These are phyloP conservation scores for Lepidurus apus DNA, from an alignment of 1,140 invertebrate genomes.

Conservation along the genomic window DNA sequence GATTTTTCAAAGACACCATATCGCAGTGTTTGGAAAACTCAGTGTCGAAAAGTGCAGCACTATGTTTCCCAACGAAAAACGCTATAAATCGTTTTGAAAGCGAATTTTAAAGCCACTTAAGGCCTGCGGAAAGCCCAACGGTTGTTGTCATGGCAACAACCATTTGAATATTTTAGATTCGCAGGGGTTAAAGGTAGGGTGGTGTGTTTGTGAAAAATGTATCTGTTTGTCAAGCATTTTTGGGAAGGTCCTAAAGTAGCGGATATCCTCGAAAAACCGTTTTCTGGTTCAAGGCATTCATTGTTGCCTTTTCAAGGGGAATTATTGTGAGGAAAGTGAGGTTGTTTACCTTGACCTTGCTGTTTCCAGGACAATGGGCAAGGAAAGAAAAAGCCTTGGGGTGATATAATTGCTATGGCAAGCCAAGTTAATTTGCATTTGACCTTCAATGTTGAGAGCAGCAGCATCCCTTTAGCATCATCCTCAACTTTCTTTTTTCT, in stretches of 20 bases:
- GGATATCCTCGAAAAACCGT: too few relatives aligned
- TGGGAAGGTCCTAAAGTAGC: too few relatives aligned
- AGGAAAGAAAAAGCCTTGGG: neutral
- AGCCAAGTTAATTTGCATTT: constrained; percentile 18
- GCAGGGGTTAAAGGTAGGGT: too few relatives aligned
- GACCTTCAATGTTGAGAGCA: neutral
- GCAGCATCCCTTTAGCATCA: neutral
- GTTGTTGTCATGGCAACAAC: neutral
- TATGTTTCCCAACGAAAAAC: too few relatives aligned
- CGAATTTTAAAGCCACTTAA: too few relatives aligned
- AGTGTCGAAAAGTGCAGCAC: too few relatives aligned
- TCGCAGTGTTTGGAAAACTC: too few relatives aligned
- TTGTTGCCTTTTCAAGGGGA: neutral
- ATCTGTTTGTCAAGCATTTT: too few relatives aligned
- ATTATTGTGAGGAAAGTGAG: neutral
- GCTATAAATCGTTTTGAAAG: too few relatives aligned
- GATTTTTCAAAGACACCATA: too few relatives aligned
- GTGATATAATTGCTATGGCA: neutral
- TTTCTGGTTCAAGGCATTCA: too few relatives aligned
- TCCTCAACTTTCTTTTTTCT: neutral
- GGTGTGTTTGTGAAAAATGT: too few relatives aligned
- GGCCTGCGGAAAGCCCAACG: neutral
- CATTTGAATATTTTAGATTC: neutral
- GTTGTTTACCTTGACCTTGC: constrained; percentile 21
- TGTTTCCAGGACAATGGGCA: neutral